These are phyloP conservation scores for Drosophila koepferae DNA, from an alignment of 2,888 invertebrate genomes.

Conservation along the genomic window DNA sequence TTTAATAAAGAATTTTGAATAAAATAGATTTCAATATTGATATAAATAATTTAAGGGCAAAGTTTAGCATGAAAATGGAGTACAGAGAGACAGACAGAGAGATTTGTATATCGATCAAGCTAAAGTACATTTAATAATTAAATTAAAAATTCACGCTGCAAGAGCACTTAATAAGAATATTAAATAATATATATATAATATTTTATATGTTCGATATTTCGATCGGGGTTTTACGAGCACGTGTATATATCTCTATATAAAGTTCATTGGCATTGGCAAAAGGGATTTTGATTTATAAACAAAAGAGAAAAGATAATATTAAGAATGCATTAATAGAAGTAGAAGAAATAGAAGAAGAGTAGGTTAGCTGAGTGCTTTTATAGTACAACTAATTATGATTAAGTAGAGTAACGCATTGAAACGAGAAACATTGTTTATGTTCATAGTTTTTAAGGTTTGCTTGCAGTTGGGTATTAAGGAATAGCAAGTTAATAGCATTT, in stretches of 20 bases:
- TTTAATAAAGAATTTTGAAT: too few relatives aligned
- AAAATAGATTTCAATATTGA: background rate
- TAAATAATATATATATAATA: slow-evolving; percentile 5
- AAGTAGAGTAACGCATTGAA: slow-evolving; percentile 16
- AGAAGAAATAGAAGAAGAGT: background rate
- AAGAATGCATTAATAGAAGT: slow-evolving; percentile 8
- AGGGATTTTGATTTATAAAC: slow-evolving; percentile 9
- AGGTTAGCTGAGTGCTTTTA: slow-evolving; percentile 40
- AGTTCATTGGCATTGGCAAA: slow-evolving; percentile 40
- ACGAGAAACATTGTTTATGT: slow-evolving; percentile 17
- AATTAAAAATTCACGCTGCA: slow-evolving; percentile 2
- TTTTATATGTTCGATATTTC: slow-evolving; percentile 8
- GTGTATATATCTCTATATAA: background rate
- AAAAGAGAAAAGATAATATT: slow-evolving; percentile 13
- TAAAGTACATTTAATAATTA: background rate
- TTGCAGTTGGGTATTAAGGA: slow-evolving; percentile 30
- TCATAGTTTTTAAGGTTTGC: slow-evolving; percentile 33
- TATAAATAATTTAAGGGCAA: background rate
- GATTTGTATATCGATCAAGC: background rate
- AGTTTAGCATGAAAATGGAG: background rate
- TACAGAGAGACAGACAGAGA: background rate
- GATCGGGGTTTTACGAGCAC: slow-evolving; percentile 3
- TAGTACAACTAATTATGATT: slow-evolving; percentile 32
- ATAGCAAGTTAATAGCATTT: slow-evolving; percentile 42
- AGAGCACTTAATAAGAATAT: slow-evolving; percentile 4